Conservation (phyloP, 1,140 invertebrate species). For the Tetragonula clypearis region DNA sequence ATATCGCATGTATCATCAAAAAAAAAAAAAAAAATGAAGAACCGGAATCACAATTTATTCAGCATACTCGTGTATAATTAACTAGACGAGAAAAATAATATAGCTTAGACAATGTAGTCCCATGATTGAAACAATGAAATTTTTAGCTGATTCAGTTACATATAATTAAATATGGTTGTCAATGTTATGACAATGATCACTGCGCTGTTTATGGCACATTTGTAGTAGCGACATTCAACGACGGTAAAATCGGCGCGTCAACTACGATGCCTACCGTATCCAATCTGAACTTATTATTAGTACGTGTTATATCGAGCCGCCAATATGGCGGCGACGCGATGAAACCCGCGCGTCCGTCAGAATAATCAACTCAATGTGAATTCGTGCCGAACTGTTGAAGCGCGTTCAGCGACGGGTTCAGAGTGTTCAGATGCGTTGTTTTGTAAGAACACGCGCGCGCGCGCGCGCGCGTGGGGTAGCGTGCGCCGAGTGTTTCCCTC, state of each 20-base stretch:
- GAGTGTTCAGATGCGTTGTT: conserved; percentile 73
- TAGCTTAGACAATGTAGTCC: background rate
- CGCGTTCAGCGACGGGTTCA: conserved; percentile 68
- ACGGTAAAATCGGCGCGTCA: conserved; percentile 44
- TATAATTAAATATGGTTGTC: conserved; percentile 46
- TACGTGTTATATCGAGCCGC: conserved; percentile 63
- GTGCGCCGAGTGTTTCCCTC: conserved; percentile 62
- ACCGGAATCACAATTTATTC: conserved; percentile 11
- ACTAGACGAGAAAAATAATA: background rate
- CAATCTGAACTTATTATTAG: conserved; percentile 70
- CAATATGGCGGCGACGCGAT: conserved; percentile 67
- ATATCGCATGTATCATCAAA: background rate
- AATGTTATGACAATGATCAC: conserved; percentile 54
- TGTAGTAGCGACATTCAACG: conserved; percentile 37
- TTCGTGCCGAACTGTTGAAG: conserved; percentile 70
- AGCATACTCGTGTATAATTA: background rate
- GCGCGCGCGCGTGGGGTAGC: conserved; percentile 61
- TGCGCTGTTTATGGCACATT: conserved; percentile 40
- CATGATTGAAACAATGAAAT: conserved; percentile 8
- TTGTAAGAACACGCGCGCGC: conserved; percentile 66
- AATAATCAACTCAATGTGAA: conserved; percentile 70
- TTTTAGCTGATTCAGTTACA: conserved; percentile 22
- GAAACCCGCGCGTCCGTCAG: conserved; percentile 63
- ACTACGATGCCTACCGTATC: conserved; percentile 44
- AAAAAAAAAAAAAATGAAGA: background rate